Conservation (phyloP, 2,113 vertebrate genomes). For the Halcyon senegalensis region DNA sequence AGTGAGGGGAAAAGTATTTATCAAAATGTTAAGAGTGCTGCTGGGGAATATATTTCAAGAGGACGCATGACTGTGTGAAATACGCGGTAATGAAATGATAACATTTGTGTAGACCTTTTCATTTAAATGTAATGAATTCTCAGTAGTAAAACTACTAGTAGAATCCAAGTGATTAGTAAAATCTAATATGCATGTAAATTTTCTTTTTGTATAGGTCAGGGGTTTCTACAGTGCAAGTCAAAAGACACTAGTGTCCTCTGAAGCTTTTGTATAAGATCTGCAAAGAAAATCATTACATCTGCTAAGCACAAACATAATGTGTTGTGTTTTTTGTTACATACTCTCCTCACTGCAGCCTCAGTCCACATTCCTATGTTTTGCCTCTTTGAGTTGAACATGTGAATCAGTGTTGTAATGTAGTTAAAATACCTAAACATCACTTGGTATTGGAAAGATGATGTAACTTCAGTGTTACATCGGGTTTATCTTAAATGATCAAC, state of each 20-base stretch:
- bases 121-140: background rate
- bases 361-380: background rate
- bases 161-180: background rate
- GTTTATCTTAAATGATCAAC: background rate
- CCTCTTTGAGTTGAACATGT: accelerated
- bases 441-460: background rate
- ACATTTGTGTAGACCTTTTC: background rate
- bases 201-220: accelerated
- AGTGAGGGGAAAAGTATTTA: background rate
- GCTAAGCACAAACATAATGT: background rate
- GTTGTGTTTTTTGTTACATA: background rate
- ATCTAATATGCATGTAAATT: background rate
- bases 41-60: background rate
- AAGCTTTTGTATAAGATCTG: background rate
- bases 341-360: background rate
- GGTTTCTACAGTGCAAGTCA: background rate
- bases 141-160: background rate
- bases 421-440: background rate
- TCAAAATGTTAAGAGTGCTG: background rate
- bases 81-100: background rate
- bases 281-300: background rate
- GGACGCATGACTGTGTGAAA: background rate
- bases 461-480: background rate
- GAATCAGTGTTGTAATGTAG: background rate
- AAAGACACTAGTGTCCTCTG: background rate